phyloP scores from a whole-genome alignment of 2,888 invertebrate genomes.

The Drosophila peninsularis region DNA sequence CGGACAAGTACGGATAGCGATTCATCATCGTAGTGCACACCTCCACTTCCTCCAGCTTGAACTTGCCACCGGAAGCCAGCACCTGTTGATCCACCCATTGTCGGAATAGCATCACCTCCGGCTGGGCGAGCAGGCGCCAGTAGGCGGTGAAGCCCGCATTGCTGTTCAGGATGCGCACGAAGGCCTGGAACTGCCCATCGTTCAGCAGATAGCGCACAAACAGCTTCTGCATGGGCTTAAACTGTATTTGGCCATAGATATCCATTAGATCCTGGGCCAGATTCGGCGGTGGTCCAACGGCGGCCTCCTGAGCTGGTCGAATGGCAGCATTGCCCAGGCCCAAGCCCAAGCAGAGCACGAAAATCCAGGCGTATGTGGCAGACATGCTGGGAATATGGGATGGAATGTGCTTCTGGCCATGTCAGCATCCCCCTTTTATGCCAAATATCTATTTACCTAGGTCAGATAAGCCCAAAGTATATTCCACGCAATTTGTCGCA shows the following conservation, averaged over 20 bases:
- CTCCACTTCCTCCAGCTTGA: conserved; percentile 70
- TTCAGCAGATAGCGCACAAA: conserved; percentile 75
- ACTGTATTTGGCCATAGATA: conserved; percentile 63
- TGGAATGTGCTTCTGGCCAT: conserved; percentile 7
- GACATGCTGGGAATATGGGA: conserved; percentile 40
- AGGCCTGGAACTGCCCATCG: conserved; percentile 80
- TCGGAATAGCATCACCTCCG: conserved; percentile 73
- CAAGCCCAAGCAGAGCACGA: conserved; percentile 43
- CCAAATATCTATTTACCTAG: conserved; percentile 25
- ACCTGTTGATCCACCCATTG: conserved; percentile 77
- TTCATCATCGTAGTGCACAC: conserved; percentile 62
- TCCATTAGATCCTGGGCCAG: conserved; percentile 70
- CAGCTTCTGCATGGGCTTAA: conserved; percentile 62
- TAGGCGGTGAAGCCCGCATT: conserved; percentile 64
- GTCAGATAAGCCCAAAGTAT: conserved; percentile 51
- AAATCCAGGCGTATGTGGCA: conserved; percentile 35
- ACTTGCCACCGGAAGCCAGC: conserved; percentile 44
- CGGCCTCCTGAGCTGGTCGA: background rate
- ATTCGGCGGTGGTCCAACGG: conserved; percentile 45
- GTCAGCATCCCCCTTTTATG: conserved; percentile 24
- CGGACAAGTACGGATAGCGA: conserved; percentile 65
- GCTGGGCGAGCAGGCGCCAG: conserved; percentile 73
- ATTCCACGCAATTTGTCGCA: conserved; percentile 58
- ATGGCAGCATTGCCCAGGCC: conserved; percentile 15
- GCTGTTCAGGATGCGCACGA: conserved; percentile 78